Evolutionary conservation across 2,888 invertebrate genomes (phyloP).

Genomic region (Papilio elwesi): DNA sequence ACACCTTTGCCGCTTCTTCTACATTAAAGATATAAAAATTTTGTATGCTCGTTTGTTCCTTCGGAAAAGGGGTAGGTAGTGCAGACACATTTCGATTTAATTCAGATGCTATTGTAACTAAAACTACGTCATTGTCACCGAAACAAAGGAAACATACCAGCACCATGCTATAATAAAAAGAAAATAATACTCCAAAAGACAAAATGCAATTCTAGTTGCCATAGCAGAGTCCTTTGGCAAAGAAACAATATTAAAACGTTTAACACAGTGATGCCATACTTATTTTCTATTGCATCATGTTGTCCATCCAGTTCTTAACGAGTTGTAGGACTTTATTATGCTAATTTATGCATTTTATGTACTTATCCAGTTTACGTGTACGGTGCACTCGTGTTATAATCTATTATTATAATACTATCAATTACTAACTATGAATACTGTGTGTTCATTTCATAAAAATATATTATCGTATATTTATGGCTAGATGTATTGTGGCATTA

Average conservation of each 20-base stretch:
- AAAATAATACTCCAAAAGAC: neutral
- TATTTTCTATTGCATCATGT: constrained; percentile 68
- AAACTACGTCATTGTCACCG: no score
- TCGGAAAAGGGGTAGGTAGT: no score
- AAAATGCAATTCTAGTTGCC: constrained; percentile 30
- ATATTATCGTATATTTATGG: no score
- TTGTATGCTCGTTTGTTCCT: no score
- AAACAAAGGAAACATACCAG: no score
- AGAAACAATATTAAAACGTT: constrained; percentile 46
- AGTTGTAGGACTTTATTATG: constrained; percentile 41
- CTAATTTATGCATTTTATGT: constrained; percentile 42
- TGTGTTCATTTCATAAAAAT: neutral
- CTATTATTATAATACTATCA: constrained; percentile 1
- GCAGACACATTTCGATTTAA: no score
- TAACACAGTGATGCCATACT: constrained; percentile 61
- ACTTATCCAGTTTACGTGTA: constrained; percentile 16
- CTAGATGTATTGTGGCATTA: no score
- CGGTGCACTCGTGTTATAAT: constrained; percentile 12
- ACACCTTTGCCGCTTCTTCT: no score
- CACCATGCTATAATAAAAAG: no score
- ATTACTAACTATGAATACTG: neutral
- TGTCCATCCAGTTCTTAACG: constrained; percentile 56
- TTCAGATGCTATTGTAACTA: no score
- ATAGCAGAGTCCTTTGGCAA: constrained; percentile 36
- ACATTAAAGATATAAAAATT: no score